Evolutionary conservation across 2,888 invertebrate species (phyloP).

Genomic region (Eupeodes latifasciatus): DNA sequence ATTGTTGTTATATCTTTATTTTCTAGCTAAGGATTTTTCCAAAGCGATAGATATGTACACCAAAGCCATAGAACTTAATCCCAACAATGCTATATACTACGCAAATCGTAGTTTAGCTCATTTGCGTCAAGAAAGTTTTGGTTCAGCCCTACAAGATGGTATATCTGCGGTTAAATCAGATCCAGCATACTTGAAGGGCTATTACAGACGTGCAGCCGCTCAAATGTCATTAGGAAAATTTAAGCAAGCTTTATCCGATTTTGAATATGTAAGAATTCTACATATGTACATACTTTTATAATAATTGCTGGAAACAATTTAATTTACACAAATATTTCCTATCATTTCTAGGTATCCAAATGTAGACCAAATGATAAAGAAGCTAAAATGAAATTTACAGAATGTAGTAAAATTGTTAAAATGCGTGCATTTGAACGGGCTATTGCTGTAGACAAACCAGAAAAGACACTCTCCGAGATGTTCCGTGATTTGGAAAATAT

Average conservation of each 20-base stretch:
- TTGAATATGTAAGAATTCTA: constrained; percentile 92
- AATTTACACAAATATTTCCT: too few species aligned
- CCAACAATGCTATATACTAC: constrained; percentile 93
- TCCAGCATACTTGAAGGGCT: constrained; percentile 96
- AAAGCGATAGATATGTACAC: constrained; percentile 94
- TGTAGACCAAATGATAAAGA: constrained; percentile 97
- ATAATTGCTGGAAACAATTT: too few species aligned
- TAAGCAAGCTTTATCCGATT: constrained; percentile 97
- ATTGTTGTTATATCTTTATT: constrained; percentile 80
- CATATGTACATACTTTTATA: not conserved
- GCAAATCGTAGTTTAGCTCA: constrained; percentile 98
- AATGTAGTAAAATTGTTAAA: constrained; percentile 98
- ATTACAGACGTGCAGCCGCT: constrained; percentile 97
- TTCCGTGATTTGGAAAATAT: constrained; percentile 94
- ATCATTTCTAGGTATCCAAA: constrained; percentile 90
- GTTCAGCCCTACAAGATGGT: constrained; percentile 96
- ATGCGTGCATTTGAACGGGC: constrained; percentile 98
- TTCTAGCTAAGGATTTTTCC: constrained; percentile 93
- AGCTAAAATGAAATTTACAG: constrained; percentile 95
- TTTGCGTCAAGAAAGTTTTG: constrained; percentile 96
- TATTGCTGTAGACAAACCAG: constrained; percentile 95
- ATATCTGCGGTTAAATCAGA: constrained; percentile 95
- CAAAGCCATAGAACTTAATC: constrained; percentile 94
- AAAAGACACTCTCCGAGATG: constrained; percentile 93
- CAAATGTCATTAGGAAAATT: constrained; percentile 99